Conservation (phyloP, 2,113 vertebrate species). For the Thryonomys swinderianus region DNA sequence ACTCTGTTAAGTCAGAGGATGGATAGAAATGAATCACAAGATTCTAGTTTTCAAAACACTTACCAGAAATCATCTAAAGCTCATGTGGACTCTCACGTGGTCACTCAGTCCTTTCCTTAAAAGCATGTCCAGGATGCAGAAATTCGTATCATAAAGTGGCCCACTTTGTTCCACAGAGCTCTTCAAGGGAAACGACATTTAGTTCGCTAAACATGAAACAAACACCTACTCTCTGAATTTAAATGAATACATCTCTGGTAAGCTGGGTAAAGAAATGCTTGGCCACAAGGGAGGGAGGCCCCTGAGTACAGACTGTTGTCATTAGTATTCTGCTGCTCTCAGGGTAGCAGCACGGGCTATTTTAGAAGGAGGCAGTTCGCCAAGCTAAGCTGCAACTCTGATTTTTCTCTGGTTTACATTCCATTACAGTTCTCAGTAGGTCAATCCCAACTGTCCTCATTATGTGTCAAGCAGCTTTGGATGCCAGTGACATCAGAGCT, state of each 20-base stretch:
- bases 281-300: neutral
- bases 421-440: neutral
- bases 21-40: neutral
- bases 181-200: neutral
- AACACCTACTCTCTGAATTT: neutral
- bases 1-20: neutral
- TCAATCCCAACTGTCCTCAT: neutral
- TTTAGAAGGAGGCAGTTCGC: neutral
- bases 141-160: neutral
- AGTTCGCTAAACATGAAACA: neutral
- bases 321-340: neutral
- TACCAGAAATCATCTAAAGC: neutral
- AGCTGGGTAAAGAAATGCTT: neutral
- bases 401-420: neutral
- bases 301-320: neutral
- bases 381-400: neutral
- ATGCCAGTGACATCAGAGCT: neutral
- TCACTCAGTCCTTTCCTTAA: neutral
- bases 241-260: neutral
- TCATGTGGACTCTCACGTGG: neutral
- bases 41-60: neutral
- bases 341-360: neutral
- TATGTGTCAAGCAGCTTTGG: slow-evolving; percentile 26
- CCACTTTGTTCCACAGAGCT: neutral
- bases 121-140: neutral